Evolutionary conservation across 1,140 invertebrate species (phyloP).

Genomic region (Grapholita molesta): DNA sequence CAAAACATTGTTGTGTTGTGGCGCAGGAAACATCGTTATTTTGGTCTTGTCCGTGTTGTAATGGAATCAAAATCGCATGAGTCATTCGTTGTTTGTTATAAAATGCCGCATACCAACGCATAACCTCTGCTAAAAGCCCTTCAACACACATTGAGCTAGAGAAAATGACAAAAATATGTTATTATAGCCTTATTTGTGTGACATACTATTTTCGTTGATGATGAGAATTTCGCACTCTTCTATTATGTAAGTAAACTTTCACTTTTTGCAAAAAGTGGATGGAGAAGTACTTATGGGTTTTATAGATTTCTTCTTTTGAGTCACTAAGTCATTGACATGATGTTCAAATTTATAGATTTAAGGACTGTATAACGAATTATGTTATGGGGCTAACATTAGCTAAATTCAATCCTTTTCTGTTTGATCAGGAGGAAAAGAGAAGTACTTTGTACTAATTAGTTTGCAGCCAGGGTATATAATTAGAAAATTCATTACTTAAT

Average conservation of each 20-base stretch:
- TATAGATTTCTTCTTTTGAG: background rate
- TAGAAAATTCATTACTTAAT: too few species aligned
- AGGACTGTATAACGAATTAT: too few species aligned
- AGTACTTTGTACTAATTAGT: too few species aligned
- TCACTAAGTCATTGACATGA: background rate
- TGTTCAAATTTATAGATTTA: too few species aligned
- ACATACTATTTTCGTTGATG: conserved; percentile 13
- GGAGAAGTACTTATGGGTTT: background rate
- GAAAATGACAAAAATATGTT: background rate
- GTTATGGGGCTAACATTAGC: too few species aligned
- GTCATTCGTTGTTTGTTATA: conserved; percentile 15
- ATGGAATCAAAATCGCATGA: conserved; percentile 15
- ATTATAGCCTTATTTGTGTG: background rate
- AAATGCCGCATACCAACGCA: conserved; percentile 15
- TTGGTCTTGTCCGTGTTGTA: background rate
- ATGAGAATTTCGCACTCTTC: background rate
- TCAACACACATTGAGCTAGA: conserved; percentile 31
- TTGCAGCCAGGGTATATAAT: too few species aligned
- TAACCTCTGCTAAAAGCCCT: conserved; percentile 3
- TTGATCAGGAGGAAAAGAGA: too few species aligned
- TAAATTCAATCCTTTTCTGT: too few species aligned
- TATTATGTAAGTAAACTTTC: conserved; percentile 29
- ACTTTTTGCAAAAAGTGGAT: conserved; percentile 20
- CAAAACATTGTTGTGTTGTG: conserved; percentile 3
- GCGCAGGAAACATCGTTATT: conserved; percentile 16